Evolutionary conservation across 2,888 invertebrate species (phyloP).

Genomic region (Nematopogon swammerdamellus): DNA sequence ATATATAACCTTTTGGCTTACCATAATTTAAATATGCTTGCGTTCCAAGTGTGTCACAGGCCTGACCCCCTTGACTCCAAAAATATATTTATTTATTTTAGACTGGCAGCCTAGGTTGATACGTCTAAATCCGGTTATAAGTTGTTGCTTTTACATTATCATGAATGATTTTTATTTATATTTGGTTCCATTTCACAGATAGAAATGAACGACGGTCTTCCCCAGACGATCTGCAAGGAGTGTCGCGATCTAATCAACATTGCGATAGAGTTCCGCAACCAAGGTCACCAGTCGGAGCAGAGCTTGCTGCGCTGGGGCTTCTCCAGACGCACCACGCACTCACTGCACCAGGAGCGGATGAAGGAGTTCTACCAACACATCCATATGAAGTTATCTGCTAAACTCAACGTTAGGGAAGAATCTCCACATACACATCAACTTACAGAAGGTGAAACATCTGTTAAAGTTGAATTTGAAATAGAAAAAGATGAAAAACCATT

Average conservation of each 20-base stretch:
- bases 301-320: constrained; percentile 9
- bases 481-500: not conserved
- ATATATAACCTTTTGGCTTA: no score
- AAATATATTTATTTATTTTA: no score
- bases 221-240: constrained; percentile 10
- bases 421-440: not conserved
- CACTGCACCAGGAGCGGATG: constrained; percentile 1
- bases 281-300: constrained; percentile 6
- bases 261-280: constrained; percentile 9
- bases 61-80: no score
- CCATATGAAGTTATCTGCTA: no score
- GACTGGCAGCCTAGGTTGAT: no score
- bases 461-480: constrained; percentile 1
- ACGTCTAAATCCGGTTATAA: no score
- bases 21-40: no score
- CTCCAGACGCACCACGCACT: not conserved
- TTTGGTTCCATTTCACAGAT: constrained; percentile 5
- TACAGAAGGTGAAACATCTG: not conserved
- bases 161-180: not conserved
- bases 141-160: no score
- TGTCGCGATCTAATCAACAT: constrained; percentile 10
- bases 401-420: no score
- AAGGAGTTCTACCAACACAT: not conserved
- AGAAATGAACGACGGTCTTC: constrained; percentile 10
- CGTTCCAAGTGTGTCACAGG: no score